Evolutionary conservation across 2,113 vertebrate species (phyloP), one percentile per base, ranked within the genome.

Genomic region (Osmerus eperlanus): DNA sequence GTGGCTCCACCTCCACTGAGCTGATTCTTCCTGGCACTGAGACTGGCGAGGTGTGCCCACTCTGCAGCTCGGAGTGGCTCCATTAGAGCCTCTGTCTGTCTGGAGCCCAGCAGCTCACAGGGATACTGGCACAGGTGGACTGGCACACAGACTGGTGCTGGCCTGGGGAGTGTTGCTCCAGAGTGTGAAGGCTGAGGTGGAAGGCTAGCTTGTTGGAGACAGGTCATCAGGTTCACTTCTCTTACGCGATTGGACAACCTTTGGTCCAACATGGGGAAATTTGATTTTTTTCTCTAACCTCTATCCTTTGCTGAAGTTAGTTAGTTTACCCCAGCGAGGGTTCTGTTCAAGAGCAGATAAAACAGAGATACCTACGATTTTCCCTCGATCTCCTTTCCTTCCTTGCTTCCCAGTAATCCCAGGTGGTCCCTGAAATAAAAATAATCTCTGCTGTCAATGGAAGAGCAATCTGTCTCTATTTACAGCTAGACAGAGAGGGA

Each of bases 361-460:
- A 72, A 6, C 32, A 32, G 25, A 65, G 72, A 76, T 81, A 86
- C 90, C 19, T 88, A 93, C 91, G 15, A 74, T 85, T 67, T 79
- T 78, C 68, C 92, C 92, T 54, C 51, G 41, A 65, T 76, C 75
- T 84, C 92, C 92, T 81, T 88, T 91, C 56, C 23, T 78, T 53
- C 91, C 91, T 70, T 89, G 88, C 51, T 86, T 90, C 47, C 92
- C 92, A 75, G 77, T 65, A 71, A 87, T 81, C 74, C 92, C 91
- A 58, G 88, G 82, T 15, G 69, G 79, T 1, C 91, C 92, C 91
- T 92, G 63, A 3, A 84, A 80, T 12, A 80, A 8, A 72, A 75
- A 65, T n/a, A 54, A 18, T 19, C 36, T 66, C 36, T 29, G 25
- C 41, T 58, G 16, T 28, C 18, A 64, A 11, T 32, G 11, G 21